Base-by-base conservation (phyloP, 2,797 vertebrate genomes). In the Alectoris magna region DNA sequence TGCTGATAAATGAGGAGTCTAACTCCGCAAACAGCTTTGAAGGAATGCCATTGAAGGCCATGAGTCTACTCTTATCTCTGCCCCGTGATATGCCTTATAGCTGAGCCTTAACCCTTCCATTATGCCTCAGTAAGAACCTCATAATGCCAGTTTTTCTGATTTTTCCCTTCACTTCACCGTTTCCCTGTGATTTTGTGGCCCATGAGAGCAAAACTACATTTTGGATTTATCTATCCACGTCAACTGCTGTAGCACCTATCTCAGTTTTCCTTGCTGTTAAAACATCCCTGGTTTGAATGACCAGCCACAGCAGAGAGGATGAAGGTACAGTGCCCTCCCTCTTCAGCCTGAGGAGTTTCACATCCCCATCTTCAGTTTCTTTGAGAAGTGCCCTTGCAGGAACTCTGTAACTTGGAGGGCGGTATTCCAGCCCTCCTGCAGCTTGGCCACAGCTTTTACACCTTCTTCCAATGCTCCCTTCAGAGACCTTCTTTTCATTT, bases 11-110 rank as follows among this genome's bases (percentile, higher is more conserved):
- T 11, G 36, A 56, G 55, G 26, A 81, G 36, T 22, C 63, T 22
- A 2, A 14, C 15, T 27, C 73, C 72, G 49, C 71, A 41, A 38
- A n/a, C 31, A 46, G 68, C 66, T 87, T 34, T 31, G 36, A 23
- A 84, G 71, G 58, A 76, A 64, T 34, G 66, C 46, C 87, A 58
- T 70, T 80, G 75, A 93, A 89, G 55, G 64, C 43, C 46, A 14
- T 16, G 48, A 82, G 31, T 39, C 49, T 74, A 16, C 55, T 3
- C 62, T 87, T 83, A 72, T 8, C 91, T 80, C 44, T 67, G 26
- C 27, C 60, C 39, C 2, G 5, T 34, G 58, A 60, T 56, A 78
- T 38, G 56, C 55, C 19, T 68, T 21, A 12, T 0, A 64, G 78
- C 53, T 58, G 34, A 82, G 84, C 66, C 49, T 69, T 84, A 75